Base-by-base conservation (phyloP, 2,888 invertebrate species). In the Philereme transversata region DNA sequence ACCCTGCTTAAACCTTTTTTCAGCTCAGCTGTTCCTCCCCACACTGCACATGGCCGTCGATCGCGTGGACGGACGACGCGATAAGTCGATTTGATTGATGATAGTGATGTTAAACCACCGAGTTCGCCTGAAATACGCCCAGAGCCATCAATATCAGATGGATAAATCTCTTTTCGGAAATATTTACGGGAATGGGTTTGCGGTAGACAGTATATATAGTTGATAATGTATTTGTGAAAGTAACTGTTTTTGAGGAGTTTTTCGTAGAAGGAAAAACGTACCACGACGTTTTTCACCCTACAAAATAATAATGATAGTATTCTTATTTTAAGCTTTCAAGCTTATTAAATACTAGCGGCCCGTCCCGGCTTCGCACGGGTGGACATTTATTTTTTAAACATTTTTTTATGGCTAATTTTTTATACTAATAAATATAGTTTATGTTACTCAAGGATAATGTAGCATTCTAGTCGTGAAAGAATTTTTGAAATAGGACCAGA, bases 21-120 rank as follows among this genome's bases (percentile, higher is more conserved):
- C 4, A 9, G 40, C 38, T 5, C 10, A 62, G 61, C 61, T 46
- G 46, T 62, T 57, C 45, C 33, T 46, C 10, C n/a, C 8, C 8
- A 36, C 41, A 43, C 57, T 57, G 41, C 9, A 6, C 38, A 54
- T 5, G 10, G 54, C n/a, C 35, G 40, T 51, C 56, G 51, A 40
- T 11, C 58, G 60, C 54, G 65, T 48, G 61, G 71, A 70, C 61
- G 64, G 68, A 70, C 74, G 77, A 82, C 81, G 75, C 76, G 83
- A 79, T 84, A 84, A 86, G 83, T 82, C 84, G 76, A 73, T 77
- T 79, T 85, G 85, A 86, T 84, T 79, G 82, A 81, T 78, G 77
- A 77, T 75, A 72, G 70, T 68, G 71, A 76, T 73, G 74, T 62
- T 60, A 46, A 57, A 49, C 59, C 60, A 54, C 55, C 62, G 57